phyloP scores from a whole-genome alignment of 1,140 invertebrate genomes.

The Pachypeltis micranthus region DNA sequence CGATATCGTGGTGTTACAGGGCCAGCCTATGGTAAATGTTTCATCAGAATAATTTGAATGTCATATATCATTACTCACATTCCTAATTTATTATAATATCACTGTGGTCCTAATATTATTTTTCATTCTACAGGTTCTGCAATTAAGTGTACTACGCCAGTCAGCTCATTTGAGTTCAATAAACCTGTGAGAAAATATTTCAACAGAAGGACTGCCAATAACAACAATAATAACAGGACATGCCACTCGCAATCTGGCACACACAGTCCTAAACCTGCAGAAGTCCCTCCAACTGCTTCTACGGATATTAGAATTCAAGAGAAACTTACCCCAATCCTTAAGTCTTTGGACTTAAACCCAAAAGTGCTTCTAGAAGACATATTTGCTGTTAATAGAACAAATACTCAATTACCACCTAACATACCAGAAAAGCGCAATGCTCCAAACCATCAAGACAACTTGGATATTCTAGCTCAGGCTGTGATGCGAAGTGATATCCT shows the following conservation, averaged over 20 bases:
- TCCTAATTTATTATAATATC: neutral
- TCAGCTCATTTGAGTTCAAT: neutral
- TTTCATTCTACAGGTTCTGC: neutral
- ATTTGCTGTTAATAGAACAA: neutral
- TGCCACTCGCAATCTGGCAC: neutral
- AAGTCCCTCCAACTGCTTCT: constrained; percentile 13
- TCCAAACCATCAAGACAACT: constrained; percentile 8
- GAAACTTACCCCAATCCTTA: constrained; percentile 39
- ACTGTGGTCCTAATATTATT: neutral
- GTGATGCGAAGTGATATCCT: constrained; percentile 34
- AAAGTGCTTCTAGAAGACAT: constrained; percentile 38
- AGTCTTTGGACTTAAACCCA: constrained; percentile 40
- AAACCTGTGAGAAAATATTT: neutral
- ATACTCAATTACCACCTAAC: constrained; percentile 27
- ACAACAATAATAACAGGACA: neutral
- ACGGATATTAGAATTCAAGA: constrained; percentile 2
- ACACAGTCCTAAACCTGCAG: constrained; percentile 15
- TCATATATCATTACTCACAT: neutral
- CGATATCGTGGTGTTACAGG: too few species aligned
- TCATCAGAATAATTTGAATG: too few species aligned
- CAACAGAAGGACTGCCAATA: neutral
- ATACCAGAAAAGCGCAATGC: constrained; percentile 19
- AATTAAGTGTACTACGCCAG: constrained; percentile 3
- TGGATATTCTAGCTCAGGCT: constrained; percentile 32
- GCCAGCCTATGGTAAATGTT: too few species aligned